phyloP scores from a whole-genome alignment of 2,797 vertebrate genomes.

The Phrynocephalus vlangalii region DNA sequence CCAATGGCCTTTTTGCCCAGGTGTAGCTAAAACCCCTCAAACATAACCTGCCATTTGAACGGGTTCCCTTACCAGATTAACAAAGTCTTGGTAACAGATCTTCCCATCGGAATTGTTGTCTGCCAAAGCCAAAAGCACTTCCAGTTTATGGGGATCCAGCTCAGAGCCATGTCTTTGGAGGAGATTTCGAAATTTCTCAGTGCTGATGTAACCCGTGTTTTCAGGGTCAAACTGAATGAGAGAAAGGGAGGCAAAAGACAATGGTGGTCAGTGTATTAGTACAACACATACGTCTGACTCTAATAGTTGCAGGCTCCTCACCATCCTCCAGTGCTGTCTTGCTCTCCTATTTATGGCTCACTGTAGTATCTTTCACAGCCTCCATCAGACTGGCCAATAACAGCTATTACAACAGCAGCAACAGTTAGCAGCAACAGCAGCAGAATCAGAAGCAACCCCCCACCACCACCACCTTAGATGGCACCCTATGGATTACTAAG shows the following conservation, averaged over 20 bases:
- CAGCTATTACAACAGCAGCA: background rate
- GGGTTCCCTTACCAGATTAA: conserved; percentile 90
- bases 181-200: conserved; percentile 91
- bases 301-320: background rate
- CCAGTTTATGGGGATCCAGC: conserved; percentile 94
- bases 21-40: background rate
- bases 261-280: conserved; percentile 35
- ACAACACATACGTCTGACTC: background rate
- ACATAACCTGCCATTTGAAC: background rate
- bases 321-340: background rate
- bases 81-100: conserved; percentile 97
- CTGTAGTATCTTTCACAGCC: background rate
- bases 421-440: too few relatives aligned
- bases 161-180: conserved; percentile 90
- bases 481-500: too few relatives aligned
- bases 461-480: too few relatives aligned
- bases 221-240: conserved; percentile 89
- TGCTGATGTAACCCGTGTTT: conserved; percentile 94
- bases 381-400: background rate
- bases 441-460: too few relatives aligned
- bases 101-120: conserved; percentile 92
- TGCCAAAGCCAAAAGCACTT: conserved; percentile 93
- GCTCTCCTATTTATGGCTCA: background rate
- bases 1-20: background rate
- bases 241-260: conserved; percentile 40